phyloP scores from a whole-genome alignment of 2,113 vertebrate species.

The Xenopus tropicalis region UCB_Xtro_10.0 CM004448.2:41718501-41719000 shows the following conservation, averaged over 20 bases:
- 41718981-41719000: constrained; percentile 17
- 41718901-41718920: constrained; percentile 5
- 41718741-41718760: not conserved
- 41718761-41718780: too few species aligned
- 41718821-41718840: not conserved
- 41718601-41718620: too few species aligned
- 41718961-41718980: constrained; percentile 26
- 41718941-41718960: constrained; percentile 30
- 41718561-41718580: too few species aligned
- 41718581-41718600: too few species aligned
- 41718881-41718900: not conserved
- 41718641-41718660: too few species aligned
- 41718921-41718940: constrained; percentile 1
- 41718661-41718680: too few species aligned
- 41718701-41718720: not conserved
- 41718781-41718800: not conserved
- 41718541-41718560: too few species aligned
- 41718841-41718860: not conserved
- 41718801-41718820: not conserved
- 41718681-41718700: too few species aligned
- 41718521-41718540: too few species aligned
- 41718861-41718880: not conserved
- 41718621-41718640: too few species aligned
- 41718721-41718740: not conserved
- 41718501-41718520: too few species aligned